phyloP scores from a whole-genome alignment of 2,888 invertebrate genomes.

The Euplexia lucipara region DNA sequence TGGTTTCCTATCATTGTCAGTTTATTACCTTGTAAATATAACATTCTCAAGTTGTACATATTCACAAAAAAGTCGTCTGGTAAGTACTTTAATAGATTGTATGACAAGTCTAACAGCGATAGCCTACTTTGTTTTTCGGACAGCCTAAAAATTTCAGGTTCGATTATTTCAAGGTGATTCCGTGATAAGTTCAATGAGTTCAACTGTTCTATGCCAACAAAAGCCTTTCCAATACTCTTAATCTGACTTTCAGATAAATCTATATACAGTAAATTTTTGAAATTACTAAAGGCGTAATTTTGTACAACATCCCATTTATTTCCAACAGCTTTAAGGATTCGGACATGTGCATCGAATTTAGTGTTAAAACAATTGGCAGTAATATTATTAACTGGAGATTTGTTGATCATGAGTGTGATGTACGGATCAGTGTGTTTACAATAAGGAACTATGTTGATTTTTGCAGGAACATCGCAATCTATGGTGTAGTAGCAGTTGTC shows the following conservation, averaged over 20 bases:
- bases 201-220: conserved; percentile 45
- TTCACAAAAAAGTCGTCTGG: conserved; percentile 35
- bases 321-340: conserved; percentile 35
- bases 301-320: conserved; percentile 47
- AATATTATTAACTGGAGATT: conserved; percentile 28
- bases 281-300: conserved; percentile 48
- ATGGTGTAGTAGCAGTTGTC: conserved; percentile 51
- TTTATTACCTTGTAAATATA: conserved; percentile 58
- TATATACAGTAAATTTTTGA: conserved; percentile 51
- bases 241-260: conserved; percentile 56
- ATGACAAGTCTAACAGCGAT: conserved; percentile 54
- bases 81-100: conserved; percentile 48
- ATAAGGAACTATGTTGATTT: conserved; percentile 7
- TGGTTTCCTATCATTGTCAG: conserved; percentile 15
- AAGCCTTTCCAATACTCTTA: conserved; percentile 40
- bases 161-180: conserved; percentile 48
- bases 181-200: conserved; percentile 54
- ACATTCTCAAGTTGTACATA: conserved; percentile 39
- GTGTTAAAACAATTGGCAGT: conserved; percentile 30
- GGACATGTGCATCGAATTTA: conserved; percentile 32
- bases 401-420: conserved; percentile 44
- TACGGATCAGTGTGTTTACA: conserved; percentile 35
- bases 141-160: conserved; percentile 37
- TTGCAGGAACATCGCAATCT: conserved; percentile 27
- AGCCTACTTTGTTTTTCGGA: conserved; percentile 41